These are phyloP conservation scores for Drosophila mercatorum DNA, from an alignment of 2,888 invertebrate genomes.

Conservation along the genomic window DNA sequence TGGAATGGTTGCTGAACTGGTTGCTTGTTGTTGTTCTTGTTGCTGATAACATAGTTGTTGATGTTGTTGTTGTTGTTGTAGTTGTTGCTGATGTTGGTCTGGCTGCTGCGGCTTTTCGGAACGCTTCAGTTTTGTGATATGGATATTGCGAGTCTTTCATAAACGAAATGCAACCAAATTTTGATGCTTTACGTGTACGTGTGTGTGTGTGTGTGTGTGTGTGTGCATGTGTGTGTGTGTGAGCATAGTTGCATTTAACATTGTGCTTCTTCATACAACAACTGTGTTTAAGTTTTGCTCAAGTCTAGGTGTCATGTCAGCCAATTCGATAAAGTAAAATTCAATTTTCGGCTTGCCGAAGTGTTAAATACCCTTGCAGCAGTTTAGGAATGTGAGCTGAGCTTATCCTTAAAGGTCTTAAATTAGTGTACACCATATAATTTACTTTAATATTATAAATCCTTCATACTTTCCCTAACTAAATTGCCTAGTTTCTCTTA, in stretches of 20 bases:
- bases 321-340: constrained; percentile 36
- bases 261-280: constrained; percentile 22
- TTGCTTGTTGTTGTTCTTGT: constrained; percentile 27
- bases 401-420: too few species aligned
- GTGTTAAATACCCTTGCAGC: constrained; percentile 12
- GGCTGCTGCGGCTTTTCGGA: constrained; percentile 46
- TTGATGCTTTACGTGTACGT: constrained; percentile 33
- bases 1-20: constrained; percentile 46
- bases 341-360: constrained; percentile 10
- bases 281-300: constrained; percentile 11
- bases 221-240: not conserved
- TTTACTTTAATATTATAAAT: too few species aligned
- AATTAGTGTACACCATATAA: too few species aligned
- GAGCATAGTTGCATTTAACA: constrained; percentile 31
- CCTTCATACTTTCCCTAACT: too few species aligned
- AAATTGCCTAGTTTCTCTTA: too few species aligned
- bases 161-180: constrained; percentile 47
- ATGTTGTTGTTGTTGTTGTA: constrained; percentile 17
- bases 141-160: constrained; percentile 32
- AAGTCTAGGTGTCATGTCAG: constrained; percentile 34
- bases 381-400: not conserved
- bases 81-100: constrained; percentile 22
- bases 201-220: constrained; percentile 1
- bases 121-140: constrained; percentile 40
- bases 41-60: constrained; percentile 14